Evolutionary conservation across 2,113 vertebrate species (phyloP).

Genomic region (Xenopus laevis): DNA sequence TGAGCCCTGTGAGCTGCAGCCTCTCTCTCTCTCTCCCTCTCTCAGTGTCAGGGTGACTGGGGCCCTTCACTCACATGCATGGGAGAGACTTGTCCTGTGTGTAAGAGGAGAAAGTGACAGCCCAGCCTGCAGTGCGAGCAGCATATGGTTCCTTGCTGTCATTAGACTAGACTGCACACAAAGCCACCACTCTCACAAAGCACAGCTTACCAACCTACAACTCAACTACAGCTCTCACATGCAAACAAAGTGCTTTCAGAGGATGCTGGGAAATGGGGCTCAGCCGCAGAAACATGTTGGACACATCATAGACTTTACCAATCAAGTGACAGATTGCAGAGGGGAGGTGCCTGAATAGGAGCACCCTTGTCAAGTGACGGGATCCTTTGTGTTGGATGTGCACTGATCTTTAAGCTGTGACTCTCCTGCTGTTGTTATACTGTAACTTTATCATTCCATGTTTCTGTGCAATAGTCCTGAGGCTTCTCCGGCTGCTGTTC

Average conservation of each 20-base stretch:
- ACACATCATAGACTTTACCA: background rate
- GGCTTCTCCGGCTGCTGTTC: no score
- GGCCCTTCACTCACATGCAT: background rate
- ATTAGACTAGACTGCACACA: background rate
- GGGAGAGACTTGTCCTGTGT: background rate
- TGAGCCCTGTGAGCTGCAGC: no score
- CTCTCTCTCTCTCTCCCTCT: no score
- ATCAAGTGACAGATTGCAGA: background rate
- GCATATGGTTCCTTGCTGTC: conserved; percentile 16
- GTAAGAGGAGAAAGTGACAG: background rate
- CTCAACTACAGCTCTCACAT: no score
- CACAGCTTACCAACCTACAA: no score
- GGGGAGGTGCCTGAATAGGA: conserved; percentile 10
- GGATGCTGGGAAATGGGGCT: no score
- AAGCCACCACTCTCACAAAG: conserved; percentile 29
- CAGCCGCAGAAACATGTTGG: no score
- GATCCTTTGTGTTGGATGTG: background rate
- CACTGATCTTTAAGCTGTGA: background rate
- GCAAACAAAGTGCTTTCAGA: no score
- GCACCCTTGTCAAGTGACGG: background rate
- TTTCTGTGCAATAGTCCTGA: no score
- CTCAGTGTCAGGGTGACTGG: no score
- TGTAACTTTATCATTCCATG: background rate
- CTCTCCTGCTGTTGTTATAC: background rate
- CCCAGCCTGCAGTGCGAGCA: background rate